Evolutionary conservation across 2,888 invertebrate species (phyloP), one percentile per base, ranked within the genome.

Genomic region (Drosophila suboccidentalis): DNA sequence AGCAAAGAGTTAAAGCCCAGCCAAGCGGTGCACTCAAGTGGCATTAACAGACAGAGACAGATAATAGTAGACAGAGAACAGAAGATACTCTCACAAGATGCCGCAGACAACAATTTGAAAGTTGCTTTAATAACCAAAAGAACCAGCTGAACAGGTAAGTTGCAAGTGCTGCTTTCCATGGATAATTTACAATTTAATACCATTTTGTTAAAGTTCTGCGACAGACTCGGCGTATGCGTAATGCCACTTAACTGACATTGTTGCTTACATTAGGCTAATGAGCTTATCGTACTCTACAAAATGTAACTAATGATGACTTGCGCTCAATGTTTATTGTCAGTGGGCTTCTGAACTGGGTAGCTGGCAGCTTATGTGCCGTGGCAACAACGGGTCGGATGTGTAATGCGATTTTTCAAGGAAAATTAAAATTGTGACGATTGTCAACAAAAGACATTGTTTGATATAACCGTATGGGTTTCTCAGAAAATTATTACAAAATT

Each of bases 1-100:
- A 75, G 80, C 77, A 87, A 78, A 79, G 85, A 83, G 85, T 85
- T 84, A 82, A 85, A 87, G 60, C 85, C 77, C 87, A 83, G 77
- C 80, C 87, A 83, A 83, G 82, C 87, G 85, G 17, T 57, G 73
- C 82, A 76, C 78, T 84, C 78, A 76, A 87, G 80, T 75, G 80
- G 88, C 83, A 87, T 87, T 84, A 87, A 76, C 66, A 71, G 66
- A 65, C 63, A 67, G 34, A 49, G 43, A 57, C 41, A 50, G 34
- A 64, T n/a, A 46, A 38, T 54, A 70, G n/a, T 44, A 39, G 39
- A 49, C 11, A 41, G 36, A 41, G 9, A n/a, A 17, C 15, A 29
- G 17, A 4, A n/a, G 46, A 44, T 41, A 41, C 39, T 32, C 26
- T 39, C 6, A 6, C 26, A 39, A 32, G 54, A 50, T 51, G 58